phyloP scores from a whole-genome alignment of 2,113 vertebrate species.

The Nesospiza acunhae region DNA sequence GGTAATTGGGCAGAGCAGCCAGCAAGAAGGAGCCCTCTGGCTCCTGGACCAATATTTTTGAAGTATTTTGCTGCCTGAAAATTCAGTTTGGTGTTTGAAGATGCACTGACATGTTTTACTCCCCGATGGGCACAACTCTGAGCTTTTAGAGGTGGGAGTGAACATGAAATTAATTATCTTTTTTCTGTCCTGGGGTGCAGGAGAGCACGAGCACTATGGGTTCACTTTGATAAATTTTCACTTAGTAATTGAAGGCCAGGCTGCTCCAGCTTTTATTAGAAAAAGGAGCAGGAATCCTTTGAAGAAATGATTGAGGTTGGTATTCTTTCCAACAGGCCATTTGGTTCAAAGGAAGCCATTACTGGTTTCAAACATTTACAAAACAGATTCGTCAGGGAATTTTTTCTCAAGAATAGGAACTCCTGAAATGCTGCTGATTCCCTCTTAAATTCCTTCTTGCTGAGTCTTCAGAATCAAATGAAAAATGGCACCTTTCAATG shows the following conservation, averaged over 20 bases:
- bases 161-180: not conserved
- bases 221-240: not conserved
- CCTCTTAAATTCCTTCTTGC: not conserved
- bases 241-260: not conserved
- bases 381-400: not conserved
- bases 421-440: not conserved
- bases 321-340: not conserved
- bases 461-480: not conserved
- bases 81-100: not conserved
- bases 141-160: not conserved
- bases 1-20: not conserved
- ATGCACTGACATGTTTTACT: fast-evolving
- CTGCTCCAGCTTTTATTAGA: not conserved
- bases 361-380: not conserved
- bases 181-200: not conserved
- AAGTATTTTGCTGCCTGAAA: not conserved
- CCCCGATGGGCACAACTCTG: not conserved
- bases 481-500: not conserved
- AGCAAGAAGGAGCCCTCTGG: not conserved
- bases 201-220: not conserved
- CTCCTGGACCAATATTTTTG: not conserved
- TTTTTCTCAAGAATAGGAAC: not conserved
- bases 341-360: not conserved
- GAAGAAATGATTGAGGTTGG: not conserved
- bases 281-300: not conserved